Evolutionary conservation across 2,888 invertebrate species (phyloP), one percentile per base, ranked within the genome.

Genomic region (Holacanthella duospinosa): DNA sequence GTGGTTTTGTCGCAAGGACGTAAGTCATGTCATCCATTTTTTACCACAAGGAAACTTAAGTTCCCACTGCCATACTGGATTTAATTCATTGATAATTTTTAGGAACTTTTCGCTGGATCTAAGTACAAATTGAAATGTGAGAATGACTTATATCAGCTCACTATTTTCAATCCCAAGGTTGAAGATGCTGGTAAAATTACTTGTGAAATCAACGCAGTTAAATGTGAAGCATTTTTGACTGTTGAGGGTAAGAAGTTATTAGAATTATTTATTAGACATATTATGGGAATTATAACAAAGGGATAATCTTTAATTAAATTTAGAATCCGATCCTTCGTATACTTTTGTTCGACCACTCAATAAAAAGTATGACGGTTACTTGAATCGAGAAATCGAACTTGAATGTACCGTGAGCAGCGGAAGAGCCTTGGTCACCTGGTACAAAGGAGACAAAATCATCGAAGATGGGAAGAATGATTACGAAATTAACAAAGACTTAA

Each of bases 131-230:
- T 99, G 79, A 88, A 88, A 74, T 88, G 86, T 75, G 94, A 96
- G 77, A 89, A 88, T 74, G 93, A 94, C 75, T 84, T 86, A 1
- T 95, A 97, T 78, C 89, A 87, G 75, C 81, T 99, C 69, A 87
- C 91, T 70, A 93, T 99, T 74, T 83, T 83, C 77, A 85, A 84
- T 74, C 95, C 99, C 0, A 93, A 91, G 80, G 90, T 91, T 43
- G 97, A 99, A 74, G 99, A 99, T 77, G 89, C 89, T 71, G 99
- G 96, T 74, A 94, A 94, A 81, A 96, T 95, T 76, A 91, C 90
- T 0, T 87, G 95, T 74, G 94, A 97, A 80, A 92, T 96, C 74
- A 88, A 90, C 74, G 93, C 94, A 61, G 84, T 90, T 58, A 85
- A 86, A 61, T 89, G 89, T 73, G 88, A 91, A 25, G 95, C 88